These are phyloP conservation scores for Ornithoptera priamus DNA, from an alignment of 2,888 invertebrate species.

Conservation along the genomic window DNA sequence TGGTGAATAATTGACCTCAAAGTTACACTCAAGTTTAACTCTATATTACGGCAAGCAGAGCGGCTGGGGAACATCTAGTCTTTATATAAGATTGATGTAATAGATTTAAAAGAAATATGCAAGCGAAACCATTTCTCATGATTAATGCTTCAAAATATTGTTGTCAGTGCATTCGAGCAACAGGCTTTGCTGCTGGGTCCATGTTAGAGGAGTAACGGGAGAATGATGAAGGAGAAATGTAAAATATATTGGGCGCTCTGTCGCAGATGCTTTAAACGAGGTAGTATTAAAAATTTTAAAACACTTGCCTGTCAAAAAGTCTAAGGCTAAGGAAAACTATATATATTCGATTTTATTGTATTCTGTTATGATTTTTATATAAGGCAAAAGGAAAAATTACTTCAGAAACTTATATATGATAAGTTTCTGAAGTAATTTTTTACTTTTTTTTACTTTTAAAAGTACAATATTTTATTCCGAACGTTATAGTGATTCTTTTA, in stretches of 20 bases:
- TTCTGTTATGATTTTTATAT: not conserved
- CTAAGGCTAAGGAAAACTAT: conserved; percentile 1
- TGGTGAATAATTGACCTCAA: too few species aligned
- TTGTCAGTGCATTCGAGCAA: conserved; percentile 18
- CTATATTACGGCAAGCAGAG: too few species aligned
- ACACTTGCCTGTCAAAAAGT: conserved; percentile 17
- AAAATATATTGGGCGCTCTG: conserved; percentile 23
- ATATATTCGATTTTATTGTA: not conserved
- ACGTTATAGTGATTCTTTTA: too few species aligned
- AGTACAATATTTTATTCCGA: too few species aligned
- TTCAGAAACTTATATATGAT: not conserved
- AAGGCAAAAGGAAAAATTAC: not conserved
- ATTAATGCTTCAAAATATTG: conserved; percentile 16
- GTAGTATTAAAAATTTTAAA: conserved; percentile 27
- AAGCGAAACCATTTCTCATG: conserved; percentile 2
- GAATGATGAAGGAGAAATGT: conserved; percentile 26
- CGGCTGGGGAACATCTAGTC: too few species aligned
- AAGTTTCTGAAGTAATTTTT: too few species aligned
- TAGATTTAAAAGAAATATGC: not conserved
- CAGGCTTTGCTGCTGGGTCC: conserved; percentile 3
- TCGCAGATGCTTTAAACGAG: conserved; percentile 28
- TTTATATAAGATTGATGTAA: not conserved
- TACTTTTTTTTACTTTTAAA: too few species aligned
- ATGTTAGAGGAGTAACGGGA: conserved; percentile 16
- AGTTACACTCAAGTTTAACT: too few species aligned